Conservation (phyloP, 2,888 invertebrate species). For the Doris montereyensis region DNA sequence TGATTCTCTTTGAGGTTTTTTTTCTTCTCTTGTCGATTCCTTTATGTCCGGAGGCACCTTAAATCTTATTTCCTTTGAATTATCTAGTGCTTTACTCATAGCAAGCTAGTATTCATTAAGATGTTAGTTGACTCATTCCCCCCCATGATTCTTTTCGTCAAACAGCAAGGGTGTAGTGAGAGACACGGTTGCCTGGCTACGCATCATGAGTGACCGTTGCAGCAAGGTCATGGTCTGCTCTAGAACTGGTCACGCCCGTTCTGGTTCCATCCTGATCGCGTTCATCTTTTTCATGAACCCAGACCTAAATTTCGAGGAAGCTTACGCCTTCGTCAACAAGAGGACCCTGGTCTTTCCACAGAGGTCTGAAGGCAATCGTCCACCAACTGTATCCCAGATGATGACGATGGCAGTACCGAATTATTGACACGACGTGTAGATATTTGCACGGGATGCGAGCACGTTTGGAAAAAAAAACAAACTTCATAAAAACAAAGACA, state of each 20-base stretch:
- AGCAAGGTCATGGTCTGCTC: constrained; percentile 49
- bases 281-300: constrained; percentile 48
- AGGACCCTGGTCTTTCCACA: constrained; percentile 50
- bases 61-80: too few relatives aligned
- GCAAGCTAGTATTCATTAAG: too few relatives aligned
- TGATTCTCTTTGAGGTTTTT: too few relatives aligned
- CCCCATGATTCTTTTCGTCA: too few relatives aligned
- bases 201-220: constrained; percentile 29
- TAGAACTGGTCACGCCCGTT: constrained; percentile 52
- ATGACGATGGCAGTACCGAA: neutral
- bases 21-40: too few relatives aligned
- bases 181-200: constrained; percentile 49
- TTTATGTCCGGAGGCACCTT: too few relatives aligned
- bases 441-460: too few relatives aligned
- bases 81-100: too few relatives aligned
- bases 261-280: constrained; percentile 51
- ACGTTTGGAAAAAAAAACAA: too few relatives aligned
- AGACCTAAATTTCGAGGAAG: constrained; percentile 46
- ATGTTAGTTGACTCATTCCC: too few relatives aligned
- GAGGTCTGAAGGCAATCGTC: constrained; percentile 44
- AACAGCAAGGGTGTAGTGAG: constrained; percentile 34
- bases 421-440: too few relatives aligned
- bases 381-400: constrained; percentile 42
- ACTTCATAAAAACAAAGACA: too few relatives aligned
- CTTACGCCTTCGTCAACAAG: constrained; percentile 45